Evolutionary conservation across 2,888 invertebrate species (phyloP).

Genomic region (Orthonevra nobilis): DNA sequence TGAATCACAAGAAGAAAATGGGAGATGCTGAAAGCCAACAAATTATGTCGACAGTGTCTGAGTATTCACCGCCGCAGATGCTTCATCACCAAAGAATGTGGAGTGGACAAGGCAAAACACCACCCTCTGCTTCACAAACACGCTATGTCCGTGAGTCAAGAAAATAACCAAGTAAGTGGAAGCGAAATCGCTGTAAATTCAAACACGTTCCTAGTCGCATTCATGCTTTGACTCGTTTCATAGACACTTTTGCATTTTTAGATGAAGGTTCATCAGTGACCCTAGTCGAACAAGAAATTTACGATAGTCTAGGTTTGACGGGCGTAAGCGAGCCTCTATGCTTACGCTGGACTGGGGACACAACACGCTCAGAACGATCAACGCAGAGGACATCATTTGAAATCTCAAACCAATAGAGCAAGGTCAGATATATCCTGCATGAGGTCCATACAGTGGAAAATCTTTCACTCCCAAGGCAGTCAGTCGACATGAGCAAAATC

Average conservation of each 20-base stretch:
- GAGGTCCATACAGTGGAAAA: constrained; percentile 25
- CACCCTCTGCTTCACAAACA: constrained; percentile 31
- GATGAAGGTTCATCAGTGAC: constrained; percentile 17
- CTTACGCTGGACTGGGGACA: constrained; percentile 36
- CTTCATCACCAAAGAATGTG: constrained; percentile 10
- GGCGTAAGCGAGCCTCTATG: constrained; percentile 8
- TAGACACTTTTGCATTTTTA: constrained; percentile 14
- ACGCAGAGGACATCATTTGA: not conserved
- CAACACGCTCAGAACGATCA: constrained; percentile 4
- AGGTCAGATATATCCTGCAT: constrained; percentile 4
- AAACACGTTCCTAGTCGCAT: constrained; percentile 11
- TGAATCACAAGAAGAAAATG: constrained; percentile 28
- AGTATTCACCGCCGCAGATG: too few species aligned
- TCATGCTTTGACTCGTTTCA: constrained; percentile 1
- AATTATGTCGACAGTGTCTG: constrained; percentile 33
- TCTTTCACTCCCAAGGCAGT: constrained; percentile 16
- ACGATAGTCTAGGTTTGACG: constrained; percentile 6
- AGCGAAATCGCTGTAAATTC: not conserved
- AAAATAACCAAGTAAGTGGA: not conserved
- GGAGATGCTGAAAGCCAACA: constrained; percentile 24
- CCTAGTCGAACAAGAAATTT: constrained; percentile 10
- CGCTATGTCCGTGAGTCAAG: not conserved
- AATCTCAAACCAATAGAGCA: not conserved
- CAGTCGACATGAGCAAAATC: constrained; percentile 8
- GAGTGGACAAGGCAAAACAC: constrained; percentile 29